These are phyloP conservation scores for Zaprionus ornatus DNA, from an alignment of 1,140 invertebrate species.

Conservation along the genomic window DNA sequence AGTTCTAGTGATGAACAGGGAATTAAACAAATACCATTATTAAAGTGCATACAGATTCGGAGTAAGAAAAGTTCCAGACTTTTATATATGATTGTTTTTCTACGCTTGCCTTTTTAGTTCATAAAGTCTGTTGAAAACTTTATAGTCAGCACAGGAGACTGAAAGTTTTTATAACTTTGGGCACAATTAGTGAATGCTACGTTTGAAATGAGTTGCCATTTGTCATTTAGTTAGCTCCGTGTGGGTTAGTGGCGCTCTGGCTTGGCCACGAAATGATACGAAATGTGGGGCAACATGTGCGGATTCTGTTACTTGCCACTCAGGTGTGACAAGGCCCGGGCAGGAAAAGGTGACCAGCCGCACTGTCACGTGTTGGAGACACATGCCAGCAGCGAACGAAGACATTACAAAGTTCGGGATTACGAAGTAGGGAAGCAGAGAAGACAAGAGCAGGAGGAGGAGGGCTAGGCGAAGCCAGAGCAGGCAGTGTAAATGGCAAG, in stretches of 20 bases:
- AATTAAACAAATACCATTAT: background rate
- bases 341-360: slow-evolving; percentile 20
- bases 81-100: background rate
- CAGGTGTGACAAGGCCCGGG: background rate
- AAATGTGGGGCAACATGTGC: slow-evolving; percentile 4
- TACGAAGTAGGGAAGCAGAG: slow-evolving; percentile 10
- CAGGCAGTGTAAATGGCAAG: slow-evolving; percentile 24
- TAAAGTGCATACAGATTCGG: background rate
- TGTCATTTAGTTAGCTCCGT: background rate
- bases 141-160: background rate
- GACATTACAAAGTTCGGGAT: slow-evolving; percentile 36
- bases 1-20: too few relatives aligned
- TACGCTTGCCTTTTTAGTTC: background rate
- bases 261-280: background rate
- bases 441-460: background rate
- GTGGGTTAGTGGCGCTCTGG: background rate
- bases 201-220: background rate
- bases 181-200: background rate
- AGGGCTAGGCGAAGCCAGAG: background rate
- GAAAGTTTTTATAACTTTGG: background rate
- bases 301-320: slow-evolving; percentile 11
- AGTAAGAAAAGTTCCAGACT: too few relatives aligned
- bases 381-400: slow-evolving; percentile 17
- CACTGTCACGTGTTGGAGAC: slow-evolving; percentile 24
- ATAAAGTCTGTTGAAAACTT: background rate